Percentiles rank a stretch among this genome's conserved stretches.
These are phyloP conservation scores for Gila orcuttii DNA, from an alignment of 2,113 vertebrate genomes.

Conservation along the genomic window DNA sequence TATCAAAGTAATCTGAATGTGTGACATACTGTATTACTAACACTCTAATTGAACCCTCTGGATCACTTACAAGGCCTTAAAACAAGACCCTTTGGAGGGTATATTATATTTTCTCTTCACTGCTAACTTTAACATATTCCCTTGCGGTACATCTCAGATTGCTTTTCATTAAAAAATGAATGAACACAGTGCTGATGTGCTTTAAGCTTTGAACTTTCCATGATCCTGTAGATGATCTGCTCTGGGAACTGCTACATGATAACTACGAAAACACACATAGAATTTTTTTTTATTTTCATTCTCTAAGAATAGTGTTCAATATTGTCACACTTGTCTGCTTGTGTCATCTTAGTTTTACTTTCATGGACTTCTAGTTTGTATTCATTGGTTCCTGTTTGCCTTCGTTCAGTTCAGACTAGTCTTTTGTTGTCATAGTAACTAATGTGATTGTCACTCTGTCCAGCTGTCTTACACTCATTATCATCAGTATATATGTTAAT, in stretches of 20 bases:
- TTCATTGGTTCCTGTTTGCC: no score
- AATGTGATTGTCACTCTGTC: no score
- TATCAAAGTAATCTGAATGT: slow-evolving; percentile 31
- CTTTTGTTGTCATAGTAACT: no score
- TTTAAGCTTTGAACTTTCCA: slow-evolving; percentile 27
- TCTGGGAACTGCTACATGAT: background rate
- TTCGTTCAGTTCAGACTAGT: no score
- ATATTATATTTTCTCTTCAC: background rate
- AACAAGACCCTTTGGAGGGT: background rate
- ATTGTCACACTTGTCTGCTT: background rate
- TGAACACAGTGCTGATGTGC: background rate
- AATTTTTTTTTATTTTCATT: background rate
- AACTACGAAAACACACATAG: background rate
- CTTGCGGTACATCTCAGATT: slow-evolving; percentile 18
- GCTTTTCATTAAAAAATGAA: background rate
- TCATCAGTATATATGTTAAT: no score
- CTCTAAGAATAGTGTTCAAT: background rate
- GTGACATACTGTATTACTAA: slow-evolving; percentile 18
- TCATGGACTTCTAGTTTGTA: no score
- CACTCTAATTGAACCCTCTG: slow-evolving; percentile 22
- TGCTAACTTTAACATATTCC: slow-evolving; percentile 14
- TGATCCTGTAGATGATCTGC: background rate
- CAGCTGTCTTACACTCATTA: no score
- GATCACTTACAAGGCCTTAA: slow-evolving; percentile 29
- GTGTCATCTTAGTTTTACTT: no score